Base-by-base conservation (phyloP, 2,888 invertebrate genomes). In the Temnothorax ravouxi region DNA sequence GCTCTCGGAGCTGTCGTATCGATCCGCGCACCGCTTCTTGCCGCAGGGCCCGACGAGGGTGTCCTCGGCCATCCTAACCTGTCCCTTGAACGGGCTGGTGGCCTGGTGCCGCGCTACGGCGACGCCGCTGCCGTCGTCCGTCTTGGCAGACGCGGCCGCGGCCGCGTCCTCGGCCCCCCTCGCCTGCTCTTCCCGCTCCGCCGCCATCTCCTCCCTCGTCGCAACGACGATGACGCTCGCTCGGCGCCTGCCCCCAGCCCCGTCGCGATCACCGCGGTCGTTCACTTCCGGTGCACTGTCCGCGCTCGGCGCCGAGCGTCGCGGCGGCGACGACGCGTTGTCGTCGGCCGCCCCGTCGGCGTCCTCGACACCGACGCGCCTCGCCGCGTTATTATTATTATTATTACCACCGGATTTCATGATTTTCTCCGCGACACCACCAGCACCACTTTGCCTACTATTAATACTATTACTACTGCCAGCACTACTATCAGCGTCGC, bases 1-100 rank as follows among this genome's bases (percentile, higher is more conserved):
- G 94, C 98, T 98, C 96, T 98, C 98, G 93, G 98, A 98, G 95
- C 98, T 98, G 96, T 98, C 98, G 96, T 98, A 98, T 96, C 98
- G 97, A 96, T 98, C 98, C 95, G 97, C 96, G 95, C 98, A 98
- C 95, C 98, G 96, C 96, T 97, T 98, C 95, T 97, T 97, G 95
- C 97, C 96, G 94, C 96, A 97, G 91, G 94, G 92, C 84, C 94
- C 94, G 84, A 92, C 91, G 86, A 93, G 91, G 90, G 92, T 93
- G 89, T 93, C 94, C 89, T 94, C 93, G 85, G 93, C 92, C 85
- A 81, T 92, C 88, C 92, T 92, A 88, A 94, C 92, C 91, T 93
- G 93, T 91, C 93, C 93, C 91, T 94, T 92, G 88, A 92, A 93
- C 86, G 92, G 90, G 86, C 90, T 92, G 86, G 89, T 92, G 86